Percentiles rank a stretch among this genome's conserved stretches.
phyloP scores from a whole-genome alignment of 1,140 invertebrate genomes.

The Drosophila insularis region DNA sequence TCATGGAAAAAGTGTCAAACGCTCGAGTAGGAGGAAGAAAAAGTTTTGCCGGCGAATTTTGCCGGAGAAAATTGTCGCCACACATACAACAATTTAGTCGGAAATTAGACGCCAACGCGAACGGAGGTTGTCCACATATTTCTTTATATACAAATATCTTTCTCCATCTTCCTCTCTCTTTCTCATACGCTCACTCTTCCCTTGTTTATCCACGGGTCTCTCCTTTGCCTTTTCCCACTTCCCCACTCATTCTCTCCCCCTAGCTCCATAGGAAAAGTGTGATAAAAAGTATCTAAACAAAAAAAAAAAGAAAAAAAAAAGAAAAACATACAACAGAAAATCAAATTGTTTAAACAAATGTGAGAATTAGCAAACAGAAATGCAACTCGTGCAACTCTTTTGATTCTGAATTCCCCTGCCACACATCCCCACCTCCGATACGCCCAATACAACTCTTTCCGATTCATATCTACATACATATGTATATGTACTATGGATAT shows the following conservation, averaged over 20 bases:
- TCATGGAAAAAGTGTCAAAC: constrained; percentile 33
- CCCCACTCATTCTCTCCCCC: not conserved
- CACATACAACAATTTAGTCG: constrained; percentile 50
- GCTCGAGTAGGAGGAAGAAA: constrained; percentile 45
- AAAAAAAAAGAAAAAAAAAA: constrained; percentile 29
- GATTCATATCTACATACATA: not conserved
- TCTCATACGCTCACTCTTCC: not conserved
- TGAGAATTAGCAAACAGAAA: constrained; percentile 13
- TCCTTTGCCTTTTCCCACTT: not conserved
- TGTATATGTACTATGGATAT: too few species aligned
- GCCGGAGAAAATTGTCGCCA: constrained; percentile 62
- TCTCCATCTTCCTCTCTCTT: not conserved
- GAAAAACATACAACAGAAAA: constrained; percentile 14
- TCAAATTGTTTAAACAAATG: constrained; percentile 4
- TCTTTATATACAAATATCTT: not conserved
- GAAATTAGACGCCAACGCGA: constrained; percentile 75
- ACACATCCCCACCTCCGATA: too few species aligned
- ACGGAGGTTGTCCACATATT: constrained; percentile 33
- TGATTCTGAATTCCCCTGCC: not conserved
- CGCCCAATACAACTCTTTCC: too few species aligned
- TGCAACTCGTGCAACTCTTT: constrained; percentile 8
- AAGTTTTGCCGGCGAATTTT: constrained; percentile 64
- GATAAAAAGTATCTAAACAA: constrained; percentile 46
- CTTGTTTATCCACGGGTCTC: not conserved
- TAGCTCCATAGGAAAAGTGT: constrained; percentile 48